Evolutionary conservation across 1,140 invertebrate species (phyloP), one percentile per base, ranked within the genome.

Genomic region (Sycophaga agraensis): DNA sequence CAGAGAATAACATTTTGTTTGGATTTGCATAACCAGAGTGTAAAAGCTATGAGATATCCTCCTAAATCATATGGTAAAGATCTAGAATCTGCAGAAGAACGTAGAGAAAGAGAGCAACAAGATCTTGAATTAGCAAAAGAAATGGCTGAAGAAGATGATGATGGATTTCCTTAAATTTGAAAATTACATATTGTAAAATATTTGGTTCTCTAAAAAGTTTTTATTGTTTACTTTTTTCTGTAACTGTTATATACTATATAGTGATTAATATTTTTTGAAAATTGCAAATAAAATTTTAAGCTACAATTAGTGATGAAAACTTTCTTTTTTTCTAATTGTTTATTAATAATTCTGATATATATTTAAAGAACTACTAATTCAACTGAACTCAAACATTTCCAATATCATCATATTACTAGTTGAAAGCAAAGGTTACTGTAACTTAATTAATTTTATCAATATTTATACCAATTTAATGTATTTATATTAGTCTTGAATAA

Each of bases 1-100:
- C 94, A 99, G 73, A 87, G 98, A 66, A 99, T 99, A 69, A 92
- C 92, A 8, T 99, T 99, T 73, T 99, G 98, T 74, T 81, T 99
- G 22, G 95, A 99, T 73, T 86, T 99, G 57, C 97, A 99, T 72
- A 99, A 99, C 81, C 94, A 98, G 76, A 98, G 90, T 81, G 93
- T 97, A 0, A 95, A 99, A 82, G 97, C 98, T 0, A 99, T 99
- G 95, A 86, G 97, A 63, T 99, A 98, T 83, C 97, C 98, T 28
- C 96, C 97, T 2, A 99, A 99, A 76, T 96, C 95, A 0, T 99
- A 99, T 83, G 96, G 96, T 3, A 97, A 98, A 76, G 96, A 99
- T 77, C 82, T 99, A 39, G 97, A 99, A 76, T 97, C 95, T 66
- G 96, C 96, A 28, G 96, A 99, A 82, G 95, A 99, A 75, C 85